These are phyloP conservation scores for Brachyistius frenatus DNA, from an alignment of 2,113 vertebrate species.

Conservation along the genomic window DNA sequence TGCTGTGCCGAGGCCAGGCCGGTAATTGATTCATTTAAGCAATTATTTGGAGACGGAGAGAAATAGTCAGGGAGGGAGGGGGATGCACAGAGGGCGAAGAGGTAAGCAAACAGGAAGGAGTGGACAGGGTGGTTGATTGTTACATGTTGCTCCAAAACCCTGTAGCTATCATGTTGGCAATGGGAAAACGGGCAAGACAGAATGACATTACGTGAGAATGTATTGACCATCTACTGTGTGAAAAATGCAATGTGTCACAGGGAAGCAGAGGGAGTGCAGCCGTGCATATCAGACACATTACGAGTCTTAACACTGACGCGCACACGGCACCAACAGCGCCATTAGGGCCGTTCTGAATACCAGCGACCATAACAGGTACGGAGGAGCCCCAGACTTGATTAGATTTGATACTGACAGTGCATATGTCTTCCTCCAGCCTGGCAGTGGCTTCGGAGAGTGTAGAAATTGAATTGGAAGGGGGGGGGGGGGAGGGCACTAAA, in stretches of 20 bases:
- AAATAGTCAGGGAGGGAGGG: background rate
- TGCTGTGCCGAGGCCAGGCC: constrained; percentile 37
- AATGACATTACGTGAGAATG: constrained; percentile 19
- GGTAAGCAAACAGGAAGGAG: constrained; percentile 33
- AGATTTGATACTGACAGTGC: constrained; percentile 78
- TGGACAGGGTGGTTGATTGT: constrained; percentile 27
- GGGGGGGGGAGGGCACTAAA: constrained; percentile 49
- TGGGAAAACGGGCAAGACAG: constrained; percentile 15
- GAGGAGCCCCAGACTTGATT: constrained; percentile 69
- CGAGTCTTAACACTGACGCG: constrained; percentile 49
- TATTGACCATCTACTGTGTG: constrained; percentile 30
- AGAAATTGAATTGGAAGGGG: constrained; percentile 67
- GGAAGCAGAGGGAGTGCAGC: constrained; percentile 1
- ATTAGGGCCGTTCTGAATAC: constrained; percentile 66
- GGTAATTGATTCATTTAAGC: constrained; percentile 70
- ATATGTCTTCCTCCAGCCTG: constrained; percentile 74
- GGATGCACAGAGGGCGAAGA: background rate
- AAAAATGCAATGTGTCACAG: constrained; percentile 35
- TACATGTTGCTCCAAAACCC: constrained; percentile 44
- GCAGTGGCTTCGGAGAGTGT: constrained; percentile 51
- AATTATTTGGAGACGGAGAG: constrained; percentile 67
- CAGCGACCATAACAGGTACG: constrained; percentile 60
- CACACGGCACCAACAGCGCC: constrained; percentile 54
- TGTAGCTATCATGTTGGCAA: background rate
- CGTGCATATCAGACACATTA: constrained; percentile 57